Evolutionary conservation across 1,140 invertebrate genomes (phyloP), one percentile per base, ranked within the genome.

Genomic region (Steinernema khuongi): DNA sequence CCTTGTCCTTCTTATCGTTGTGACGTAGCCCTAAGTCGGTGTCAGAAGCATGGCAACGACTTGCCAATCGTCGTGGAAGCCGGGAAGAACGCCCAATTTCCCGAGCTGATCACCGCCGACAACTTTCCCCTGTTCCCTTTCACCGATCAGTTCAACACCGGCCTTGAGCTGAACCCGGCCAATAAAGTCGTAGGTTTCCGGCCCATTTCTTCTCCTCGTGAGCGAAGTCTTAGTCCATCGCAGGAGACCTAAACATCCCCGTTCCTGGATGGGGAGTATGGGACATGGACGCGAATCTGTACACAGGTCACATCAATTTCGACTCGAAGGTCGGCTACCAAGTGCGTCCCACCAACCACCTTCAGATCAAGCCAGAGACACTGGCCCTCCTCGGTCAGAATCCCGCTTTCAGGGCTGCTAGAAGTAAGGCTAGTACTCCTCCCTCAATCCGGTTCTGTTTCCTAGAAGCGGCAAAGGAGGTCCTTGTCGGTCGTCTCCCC

Each of bases 41-140:
- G 44, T 14, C 76, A 77, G 68, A 71, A 74, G 50, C 75, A 79
- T 67, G 78, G 78, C 19, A 70, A 70, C 26, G 75, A 79, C 72
- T 70, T 74, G 32, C 75, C 78, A 2, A 41, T 79, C 30, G 75
- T 79, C 19, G 72, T 79, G 11, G 11, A 4, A n/a, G 72, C 67
- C 1, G 78, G 71, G 29, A 44, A 71, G 7, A 67, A 79, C 31
- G 74, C 73, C 26, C 66, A 70, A 67, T 79, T 79, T 66, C 78
- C 78, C 1, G 70, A 74, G 33, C 71, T 78, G 2, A 73, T 79
- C 19, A 79, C 74, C 28, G 66, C 78, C 26, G 76, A 79, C 31
- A 79, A 79, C 60, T 79, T 79, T 67, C 78, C 78, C n/a, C 41
- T 79, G 1, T 79, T 79, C 32, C 78, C 78, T 1, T 79, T 79